Base-by-base conservation (phyloP, 2,888 invertebrate genomes). In the Blastobasis adustella region DNA sequence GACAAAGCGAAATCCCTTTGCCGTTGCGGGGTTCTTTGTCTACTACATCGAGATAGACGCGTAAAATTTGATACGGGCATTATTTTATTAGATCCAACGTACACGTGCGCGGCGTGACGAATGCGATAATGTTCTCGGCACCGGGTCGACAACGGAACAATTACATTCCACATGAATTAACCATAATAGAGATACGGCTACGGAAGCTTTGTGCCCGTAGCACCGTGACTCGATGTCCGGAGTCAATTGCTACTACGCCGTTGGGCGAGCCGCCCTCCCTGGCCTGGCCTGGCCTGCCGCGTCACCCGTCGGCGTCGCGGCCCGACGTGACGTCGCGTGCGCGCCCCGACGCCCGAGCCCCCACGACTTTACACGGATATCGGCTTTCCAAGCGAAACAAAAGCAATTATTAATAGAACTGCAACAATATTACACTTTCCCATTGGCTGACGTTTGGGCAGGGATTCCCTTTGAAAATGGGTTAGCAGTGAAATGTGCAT, bases 31-130 rank as follows among this genome's bases (percentile, higher is more conserved):
- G 69, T 67, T 67, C 82, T 85, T 86, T 87, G 86, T 87, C 84
- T 85, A 76, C 77, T 74, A 82, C 77, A 86, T 86, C 88, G 78
- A 82, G 87, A 86, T 87, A 87, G 79, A 77, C 79, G 85, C 77
- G 81, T 84, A 82, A 80, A 86, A 88, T 88, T 88, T 79, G 86
- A 87, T 85, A 85, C 87, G 86, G 86, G 86, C 86, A 87, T 87
- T 83, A 87, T 85, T 85, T 82, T 84, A 87, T 86, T 87, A 84
- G 85, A 82, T 84, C 76, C 73, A 77, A 73, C 75, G 78, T 73
- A 84, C 88, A 88, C 88, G 88, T 88, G 88, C 86, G 79, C 77
- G 72, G 79, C 83, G 80, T 87, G 85, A 85, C 88, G 83, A 84
- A 87, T 79, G 76, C 78, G 86, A 86, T 87, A 85, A 82, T 82